Conservation (phyloP, 2,797 vertebrate species). For the Euthynnus affinis region DNA sequence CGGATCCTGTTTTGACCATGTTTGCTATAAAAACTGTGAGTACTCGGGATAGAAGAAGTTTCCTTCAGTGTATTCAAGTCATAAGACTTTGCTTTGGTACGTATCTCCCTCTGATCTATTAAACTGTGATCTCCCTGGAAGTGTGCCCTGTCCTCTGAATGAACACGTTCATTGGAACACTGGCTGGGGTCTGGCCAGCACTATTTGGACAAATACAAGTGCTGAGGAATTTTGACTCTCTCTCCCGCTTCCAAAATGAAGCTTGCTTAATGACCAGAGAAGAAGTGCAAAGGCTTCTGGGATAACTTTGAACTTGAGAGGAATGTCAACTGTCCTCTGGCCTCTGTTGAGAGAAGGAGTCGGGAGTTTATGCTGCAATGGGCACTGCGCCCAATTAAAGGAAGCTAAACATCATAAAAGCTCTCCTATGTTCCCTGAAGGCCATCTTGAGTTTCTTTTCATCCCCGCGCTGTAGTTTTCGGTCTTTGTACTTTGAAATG, state of each 20-base stretch:
- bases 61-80: conserved; percentile 54
- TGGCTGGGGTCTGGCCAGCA: conserved; percentile 70
- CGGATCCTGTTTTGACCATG: conserved; percentile 34
- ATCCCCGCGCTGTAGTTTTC: conserved; percentile 47
- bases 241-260: conserved; percentile 57
- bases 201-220: conserved; percentile 80
- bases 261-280: conserved; percentile 52
- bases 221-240: conserved; percentile 78
- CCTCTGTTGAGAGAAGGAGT: conserved; percentile 52
- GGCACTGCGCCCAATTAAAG: conserved; percentile 74
- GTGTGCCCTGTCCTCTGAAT: conserved; percentile 76
- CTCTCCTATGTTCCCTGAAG: conserved; percentile 62
- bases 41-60: conserved; percentile 19
- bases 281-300: conserved; percentile 70
- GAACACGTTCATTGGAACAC: conserved; percentile 75
- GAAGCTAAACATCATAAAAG: conserved; percentile 59
- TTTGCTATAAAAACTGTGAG: conserved; percentile 24
- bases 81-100: conserved; percentile 66
- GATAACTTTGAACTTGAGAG: conserved; percentile 76
- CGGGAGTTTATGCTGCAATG: conserved; percentile 71
- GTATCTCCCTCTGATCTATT: conserved; percentile 70
- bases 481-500: conserved; percentile 59
- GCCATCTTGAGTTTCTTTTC: conserved; percentile 70
- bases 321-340: conserved; percentile 62
- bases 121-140: conserved; percentile 78